Conservation (phyloP, 2,113 vertebrate genomes). For the Zapornia atra region DNA sequence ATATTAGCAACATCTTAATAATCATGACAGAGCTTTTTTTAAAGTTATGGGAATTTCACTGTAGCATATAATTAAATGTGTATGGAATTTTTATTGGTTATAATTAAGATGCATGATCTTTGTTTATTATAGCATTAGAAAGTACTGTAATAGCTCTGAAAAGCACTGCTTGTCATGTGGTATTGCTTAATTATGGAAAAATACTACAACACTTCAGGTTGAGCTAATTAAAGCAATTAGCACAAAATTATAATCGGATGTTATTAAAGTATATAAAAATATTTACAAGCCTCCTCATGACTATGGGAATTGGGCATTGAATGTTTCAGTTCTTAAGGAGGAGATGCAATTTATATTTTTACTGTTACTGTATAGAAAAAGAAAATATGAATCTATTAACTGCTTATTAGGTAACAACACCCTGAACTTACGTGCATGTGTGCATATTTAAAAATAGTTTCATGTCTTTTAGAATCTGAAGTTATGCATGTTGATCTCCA, state of each 20-base stretch:
- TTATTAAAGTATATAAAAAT: conserved; percentile 66
- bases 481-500: background rate
- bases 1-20: conserved; percentile 55
- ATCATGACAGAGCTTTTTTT: conserved; percentile 45
- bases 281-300: conserved; percentile 32
- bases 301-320: conserved; percentile 11
- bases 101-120: conserved; percentile 78
- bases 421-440: background rate
- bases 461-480: background rate
- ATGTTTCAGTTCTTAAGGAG: conserved; percentile 8
- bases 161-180: conserved; percentile 46
- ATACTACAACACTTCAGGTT: conserved; percentile 58
- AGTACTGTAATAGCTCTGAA: conserved; percentile 49
- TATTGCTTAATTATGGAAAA: conserved; percentile 74
- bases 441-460: background rate
- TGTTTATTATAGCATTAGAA: conserved; percentile 72
- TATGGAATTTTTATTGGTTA: conserved; percentile 74
- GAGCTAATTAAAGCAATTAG: conserved; percentile 73
- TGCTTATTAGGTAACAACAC: background rate
- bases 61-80: conserved; percentile 76
- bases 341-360: conserved; percentile 26
- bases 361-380: background rate
- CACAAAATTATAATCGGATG: conserved; percentile 34
- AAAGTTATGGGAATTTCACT: conserved; percentile 71
- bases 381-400: background rate